Base-by-base conservation (phyloP, 2,113 vertebrate species). In the Chauna torquata region DNA sequence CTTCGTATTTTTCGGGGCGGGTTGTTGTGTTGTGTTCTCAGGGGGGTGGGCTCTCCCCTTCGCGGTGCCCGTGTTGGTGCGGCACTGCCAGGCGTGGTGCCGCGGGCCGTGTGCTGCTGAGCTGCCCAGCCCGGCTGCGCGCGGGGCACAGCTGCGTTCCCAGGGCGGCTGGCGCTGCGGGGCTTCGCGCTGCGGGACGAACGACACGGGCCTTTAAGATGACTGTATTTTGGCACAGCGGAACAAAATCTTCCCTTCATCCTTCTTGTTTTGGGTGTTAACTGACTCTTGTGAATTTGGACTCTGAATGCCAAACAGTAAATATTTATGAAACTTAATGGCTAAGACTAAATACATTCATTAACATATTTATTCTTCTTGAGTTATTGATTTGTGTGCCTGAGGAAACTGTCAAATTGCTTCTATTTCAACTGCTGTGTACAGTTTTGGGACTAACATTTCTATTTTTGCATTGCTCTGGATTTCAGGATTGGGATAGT, bases 281-380 rank as follows among this genome's bases (percentile, higher is more conserved):
- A n/a, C 49, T 15, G 77, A n/a, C 64, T 64, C 75, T 30, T 49
- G 54, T 83, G 79, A 61, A 24, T 5, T 65, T 84, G 76, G 58
- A 17, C 55, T 68, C 65, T 54, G 86, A 65, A 47, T 30, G 3
- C 59, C 27, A 69, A 96, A 36, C 77, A 66, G 76, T 83, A 88
- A 84, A 90, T 91, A 88, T 91, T 92, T 92, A 74, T 92, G 69
- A 84, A 91, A 89, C 71, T 50, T 64, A 95, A 89, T 89, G 80
- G 77, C 80, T 91, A 79, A 86, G 88, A 91, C 88, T 91, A 92
- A 94, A 86, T 38, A 57, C 80, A 23, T 47, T 91, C 72, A 92
- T 93, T 95, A 94, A 47, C 66, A 34, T 82, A 36, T 95, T 92
- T 90, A 82, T 95, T 93, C 62, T 72, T 90, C 87, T 49, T 90